phyloP scores from a whole-genome alignment of 2,888 invertebrate species.

The Entomobrya multifasciata region DNA sequence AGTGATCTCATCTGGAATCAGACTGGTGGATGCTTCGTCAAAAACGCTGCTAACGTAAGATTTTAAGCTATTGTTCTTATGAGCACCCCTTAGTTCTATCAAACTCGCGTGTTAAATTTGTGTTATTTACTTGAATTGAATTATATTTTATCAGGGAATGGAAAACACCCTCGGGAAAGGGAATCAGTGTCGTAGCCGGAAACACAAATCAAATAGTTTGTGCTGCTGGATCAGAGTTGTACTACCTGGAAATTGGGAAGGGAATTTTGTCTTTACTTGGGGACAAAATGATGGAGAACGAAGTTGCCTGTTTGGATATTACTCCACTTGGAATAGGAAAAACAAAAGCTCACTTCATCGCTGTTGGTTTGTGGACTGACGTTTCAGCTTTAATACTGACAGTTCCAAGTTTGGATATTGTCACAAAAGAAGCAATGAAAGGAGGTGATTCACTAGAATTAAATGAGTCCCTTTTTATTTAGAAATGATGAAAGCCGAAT shows the following conservation, averaged over 20 bases:
- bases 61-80: not conserved
- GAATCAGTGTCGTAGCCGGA: slow-evolving; percentile 94
- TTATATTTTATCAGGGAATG: slow-evolving; percentile 83
- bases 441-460: too few relatives aligned
- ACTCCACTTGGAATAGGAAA: slow-evolving; percentile 88
- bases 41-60: slow-evolving; percentile 84
- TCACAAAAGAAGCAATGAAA: slow-evolving; percentile 93
- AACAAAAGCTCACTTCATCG: slow-evolving; percentile 88
- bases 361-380: slow-evolving; percentile 98
- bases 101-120: too few relatives aligned
- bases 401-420: slow-evolving; percentile 89
- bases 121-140: not conserved
- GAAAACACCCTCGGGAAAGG: slow-evolving; percentile 87
- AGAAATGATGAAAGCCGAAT: too few relatives aligned
- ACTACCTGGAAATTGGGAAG: slow-evolving; percentile 88
- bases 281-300: slow-evolving; percentile 91
- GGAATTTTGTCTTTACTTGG: slow-evolving; percentile 86
- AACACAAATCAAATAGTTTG: slow-evolving; percentile 90
- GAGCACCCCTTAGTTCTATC: too few relatives aligned
- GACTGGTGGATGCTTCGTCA: slow-evolving; percentile 86
- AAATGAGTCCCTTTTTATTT: too few relatives aligned
- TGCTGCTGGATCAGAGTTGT: slow-evolving; percentile 93
- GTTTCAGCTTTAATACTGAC: slow-evolving; percentile 94
- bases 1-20: slow-evolving; percentile 88
- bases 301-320: slow-evolving; percentile 97